Conservation (phyloP, 2,888 invertebrate species). For the Digitonthophagus gazella region DNA sequence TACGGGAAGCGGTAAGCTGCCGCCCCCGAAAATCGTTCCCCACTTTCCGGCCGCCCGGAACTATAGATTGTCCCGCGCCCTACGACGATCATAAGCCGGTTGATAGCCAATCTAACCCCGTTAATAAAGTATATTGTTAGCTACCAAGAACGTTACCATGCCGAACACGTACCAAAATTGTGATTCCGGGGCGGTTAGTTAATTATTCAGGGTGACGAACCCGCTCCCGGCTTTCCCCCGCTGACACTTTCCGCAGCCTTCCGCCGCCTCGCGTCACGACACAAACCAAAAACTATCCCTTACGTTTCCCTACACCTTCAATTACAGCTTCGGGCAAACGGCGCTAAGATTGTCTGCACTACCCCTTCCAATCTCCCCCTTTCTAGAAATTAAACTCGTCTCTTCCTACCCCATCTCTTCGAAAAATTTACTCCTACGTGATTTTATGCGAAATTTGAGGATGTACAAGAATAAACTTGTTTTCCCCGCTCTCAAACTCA, state of each 20-base stretch:
- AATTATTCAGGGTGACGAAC: conserved; percentile 47
- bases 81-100: conserved; percentile 38
- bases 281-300: conserved; percentile 15
- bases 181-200: conserved; percentile 52
- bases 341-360: not conserved
- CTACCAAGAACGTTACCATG: conserved; percentile 42
- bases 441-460: not conserved
- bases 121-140: conserved; percentile 42
- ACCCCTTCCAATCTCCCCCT: not conserved
- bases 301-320: conserved; percentile 6
- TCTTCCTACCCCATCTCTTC: not conserved
- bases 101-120: conserved; percentile 43
- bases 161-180: conserved; percentile 50
- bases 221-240: conserved; percentile 19
- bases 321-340: not conserved
- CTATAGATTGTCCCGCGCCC: conserved; percentile 24
- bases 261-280: not conserved
- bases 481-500: not conserved
- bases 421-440: not conserved
- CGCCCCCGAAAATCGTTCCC: not conserved
- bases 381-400: not conserved
- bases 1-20: conserved; percentile 12
- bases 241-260: not conserved
- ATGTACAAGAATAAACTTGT: not conserved
- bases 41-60: conserved; percentile 19